A percentile compares a stretch with the other conserved stretches of the same genome.
phyloP scores from a whole-genome alignment of 2,797 vertebrate species.

The Acipenser transmontanus region DNA sequence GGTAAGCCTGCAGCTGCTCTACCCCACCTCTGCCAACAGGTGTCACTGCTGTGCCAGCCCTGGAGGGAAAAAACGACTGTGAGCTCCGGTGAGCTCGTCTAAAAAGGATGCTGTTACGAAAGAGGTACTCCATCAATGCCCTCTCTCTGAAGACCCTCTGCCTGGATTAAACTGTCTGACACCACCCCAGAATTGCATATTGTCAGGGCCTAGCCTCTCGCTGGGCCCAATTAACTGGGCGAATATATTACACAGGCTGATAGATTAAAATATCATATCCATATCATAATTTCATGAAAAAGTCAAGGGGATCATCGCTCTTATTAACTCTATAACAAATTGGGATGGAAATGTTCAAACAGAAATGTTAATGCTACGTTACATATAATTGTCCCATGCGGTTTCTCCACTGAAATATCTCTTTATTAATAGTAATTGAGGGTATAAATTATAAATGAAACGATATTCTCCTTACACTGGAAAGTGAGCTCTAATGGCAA shows the following conservation, averaged over 20 bases:
- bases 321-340: conserved; percentile 98
- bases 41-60: conserved; percentile 13
- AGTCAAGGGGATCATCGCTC: conserved; percentile 97
- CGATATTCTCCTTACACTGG: conserved; percentile 88
- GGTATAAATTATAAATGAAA: conserved; percentile 99
- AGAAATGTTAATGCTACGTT: conserved; percentile 98
- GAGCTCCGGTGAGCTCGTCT: not conserved
- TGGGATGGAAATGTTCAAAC: conserved; percentile 99
- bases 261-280: conserved; percentile 99
- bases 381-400: conserved; percentile 94
- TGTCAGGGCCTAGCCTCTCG: conserved; percentile 48
- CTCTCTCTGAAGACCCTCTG: not conserved
- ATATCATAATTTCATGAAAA: conserved; percentile 98
- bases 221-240: conserved; percentile 91
- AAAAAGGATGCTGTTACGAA: conserved; percentile 5
- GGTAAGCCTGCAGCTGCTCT: too few species aligned
- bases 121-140: not conserved
- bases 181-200: conserved; percentile 7
- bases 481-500: conserved; percentile 92
- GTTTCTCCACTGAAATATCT: conserved; percentile 90
- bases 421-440: conserved; percentile 99
- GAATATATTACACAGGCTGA: conserved; percentile 97
- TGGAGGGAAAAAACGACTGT: conserved; percentile 17
- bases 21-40: conserved; percentile 19
- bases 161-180: conserved; percentile 3